These are phyloP conservation scores for Brachionichthys hirsutus DNA, from an alignment of 2,113 vertebrate genomes.

Conservation along the genomic window DNA sequence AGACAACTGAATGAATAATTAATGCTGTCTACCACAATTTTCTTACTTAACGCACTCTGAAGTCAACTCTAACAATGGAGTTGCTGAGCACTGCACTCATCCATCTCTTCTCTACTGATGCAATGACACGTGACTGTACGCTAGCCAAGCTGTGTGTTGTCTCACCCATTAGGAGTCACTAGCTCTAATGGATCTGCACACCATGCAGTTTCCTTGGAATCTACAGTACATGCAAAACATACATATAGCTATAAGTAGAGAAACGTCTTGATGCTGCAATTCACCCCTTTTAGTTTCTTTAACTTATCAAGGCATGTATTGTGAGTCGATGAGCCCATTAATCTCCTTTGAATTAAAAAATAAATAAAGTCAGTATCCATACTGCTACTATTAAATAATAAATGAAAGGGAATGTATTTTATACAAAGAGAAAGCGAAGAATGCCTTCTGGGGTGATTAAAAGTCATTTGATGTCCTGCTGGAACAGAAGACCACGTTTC, in stretches of 20 bases:
- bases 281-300: too few species aligned
- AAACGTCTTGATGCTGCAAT: too few species aligned
- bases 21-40: neutral
- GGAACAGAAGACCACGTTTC: constrained; percentile 20
- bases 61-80: neutral
- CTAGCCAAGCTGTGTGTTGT: constrained; percentile 14
- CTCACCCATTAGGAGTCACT: constrained; percentile 6
- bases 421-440: neutral
- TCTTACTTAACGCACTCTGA: constrained; percentile 10
- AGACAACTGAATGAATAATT: constrained; percentile 7
- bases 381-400: constrained; percentile 30
- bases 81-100: neutral
- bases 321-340: neutral
- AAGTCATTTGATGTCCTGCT: constrained; percentile 31
- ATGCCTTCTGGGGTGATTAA: constrained; percentile 15
- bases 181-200: neutral
- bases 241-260: too few species aligned
- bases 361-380: neutral
- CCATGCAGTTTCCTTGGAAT: neutral
- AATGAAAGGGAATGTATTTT: constrained; percentile 8
- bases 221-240: neutral
- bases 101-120: constrained; percentile 25
- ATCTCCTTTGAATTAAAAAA: constrained; percentile 4
- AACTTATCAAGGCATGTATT: too few species aligned
- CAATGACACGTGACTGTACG: constrained; percentile 16